phyloP scores from a whole-genome alignment of 2,888 invertebrate species.

The Pemphredon lugubris region DNA sequence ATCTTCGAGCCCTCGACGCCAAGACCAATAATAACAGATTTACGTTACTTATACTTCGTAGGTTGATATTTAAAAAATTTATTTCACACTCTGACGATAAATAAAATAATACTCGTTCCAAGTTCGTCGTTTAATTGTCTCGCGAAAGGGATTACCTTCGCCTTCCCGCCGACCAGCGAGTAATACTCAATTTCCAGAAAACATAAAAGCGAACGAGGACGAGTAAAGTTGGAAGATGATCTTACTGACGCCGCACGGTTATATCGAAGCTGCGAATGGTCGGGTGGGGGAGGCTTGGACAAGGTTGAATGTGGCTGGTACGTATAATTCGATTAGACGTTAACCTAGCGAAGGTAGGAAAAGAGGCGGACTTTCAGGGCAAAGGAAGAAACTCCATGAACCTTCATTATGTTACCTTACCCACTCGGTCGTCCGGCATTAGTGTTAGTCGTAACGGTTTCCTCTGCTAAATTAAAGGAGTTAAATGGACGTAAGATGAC shows the following conservation, averaged over 20 bases:
- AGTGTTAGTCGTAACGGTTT: slow-evolving; percentile 76
- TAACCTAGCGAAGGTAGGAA: slow-evolving; percentile 69
- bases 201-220: slow-evolving; percentile 14
- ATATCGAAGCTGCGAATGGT: slow-evolving; percentile 28
- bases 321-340: slow-evolving; percentile 79
- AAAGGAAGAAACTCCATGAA: slow-evolving; percentile 75
- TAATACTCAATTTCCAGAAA: slow-evolving; percentile 7
- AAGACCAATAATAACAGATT: too few species aligned
- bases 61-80: too few species aligned
- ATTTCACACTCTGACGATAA: too few species aligned
- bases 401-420: slow-evolving; percentile 79
- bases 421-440: slow-evolving; percentile 74
- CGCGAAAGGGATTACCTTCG: too few species aligned
- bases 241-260: slow-evolving; percentile 45
- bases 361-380: slow-evolving; percentile 61
- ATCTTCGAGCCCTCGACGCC: too few species aligned
- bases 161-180: too few species aligned
- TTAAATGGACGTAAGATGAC: slow-evolving; percentile 76
- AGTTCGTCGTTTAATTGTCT: too few species aligned
- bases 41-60: too few species aligned
- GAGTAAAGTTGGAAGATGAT: slow-evolving; percentile 52
- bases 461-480: slow-evolving; percentile 77
- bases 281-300: slow-evolving; percentile 35
- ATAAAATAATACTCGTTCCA: too few species aligned
- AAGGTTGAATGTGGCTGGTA: slow-evolving; percentile 68